Percentiles rank a stretch among this genome's conserved stretches.
These are phyloP conservation scores for Noctua pronuba DNA, from an alignment of 2,888 invertebrate genomes.

Conservation along the genomic window DNA sequence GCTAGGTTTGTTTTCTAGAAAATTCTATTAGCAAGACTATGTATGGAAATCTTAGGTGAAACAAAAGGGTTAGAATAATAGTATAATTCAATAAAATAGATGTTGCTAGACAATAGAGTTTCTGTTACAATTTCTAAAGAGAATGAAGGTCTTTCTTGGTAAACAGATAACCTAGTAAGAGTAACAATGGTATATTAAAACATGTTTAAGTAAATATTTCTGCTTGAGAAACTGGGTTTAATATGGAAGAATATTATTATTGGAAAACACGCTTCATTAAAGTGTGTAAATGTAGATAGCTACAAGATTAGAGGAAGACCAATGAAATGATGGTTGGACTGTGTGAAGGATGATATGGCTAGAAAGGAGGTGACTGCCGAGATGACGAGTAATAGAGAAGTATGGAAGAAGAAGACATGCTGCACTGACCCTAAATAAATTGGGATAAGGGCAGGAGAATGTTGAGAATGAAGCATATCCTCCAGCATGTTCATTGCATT, in stretches of 20 bases:
- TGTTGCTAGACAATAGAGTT: not conserved
- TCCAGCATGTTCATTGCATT: not conserved
- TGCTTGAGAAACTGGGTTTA: not conserved
- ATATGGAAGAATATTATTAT: not conserved
- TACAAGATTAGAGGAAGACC: too few species aligned
- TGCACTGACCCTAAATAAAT: too few species aligned
- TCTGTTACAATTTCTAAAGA: not conserved
- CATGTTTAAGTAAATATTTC: not conserved
- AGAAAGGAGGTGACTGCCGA: too few species aligned
- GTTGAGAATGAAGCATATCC: not conserved
- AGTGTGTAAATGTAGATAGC: too few species aligned
- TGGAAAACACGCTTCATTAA: too few species aligned
- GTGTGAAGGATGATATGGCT: too few species aligned
- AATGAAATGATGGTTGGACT: too few species aligned
- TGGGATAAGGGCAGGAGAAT: too few species aligned
- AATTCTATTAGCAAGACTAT: not conserved
- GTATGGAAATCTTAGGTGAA: not conserved
- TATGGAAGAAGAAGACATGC: too few species aligned
- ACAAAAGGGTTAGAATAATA: not conserved
- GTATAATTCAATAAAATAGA: not conserved
- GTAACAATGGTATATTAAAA: not conserved
- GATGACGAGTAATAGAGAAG: too few species aligned
- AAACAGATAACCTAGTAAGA: not conserved
- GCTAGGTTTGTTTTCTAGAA: slow-evolving; percentile 10
- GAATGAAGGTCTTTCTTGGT: not conserved